Base-by-base conservation (phyloP, 92 coral and sea anemone species). In the Palythoa caribaeorum region DNA sequence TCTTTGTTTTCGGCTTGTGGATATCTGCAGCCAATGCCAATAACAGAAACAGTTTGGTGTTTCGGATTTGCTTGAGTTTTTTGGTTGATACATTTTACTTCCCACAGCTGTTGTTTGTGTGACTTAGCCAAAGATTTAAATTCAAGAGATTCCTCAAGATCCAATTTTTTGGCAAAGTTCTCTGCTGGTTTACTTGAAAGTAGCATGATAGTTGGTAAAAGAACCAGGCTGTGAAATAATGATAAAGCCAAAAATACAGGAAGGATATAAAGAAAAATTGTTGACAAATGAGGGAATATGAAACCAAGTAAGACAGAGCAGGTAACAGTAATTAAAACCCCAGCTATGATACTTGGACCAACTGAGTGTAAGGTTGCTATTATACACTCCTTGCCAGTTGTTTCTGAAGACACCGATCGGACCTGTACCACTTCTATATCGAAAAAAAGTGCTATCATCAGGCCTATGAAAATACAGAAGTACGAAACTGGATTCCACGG, bases 21-120 rank as follows among this genome's bases (percentile, higher is more conserved):
- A 76, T 93, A 96, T 9, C 96, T 80, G 79, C 99, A 94, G 69
- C 95, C 85, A 6, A 96, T 92, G 7, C 98, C 98, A 20, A 96
- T 89, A 14, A 94, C 80, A 1, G 98, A 88, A 35, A 93, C 79
- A 79, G 90, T 87, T 55, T 55, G 44, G 83, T 16, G 38, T 15
- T 62, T 62, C 35, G 6, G 48, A 9, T 79, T 54, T 15, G 8
- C 36, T 2, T 1, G 15, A 35, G 51, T 3, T 73, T 73, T 37
- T 17, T 12, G 72, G 38, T 28, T 3, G 15, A 60, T 38, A 50
- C 52, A 51, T 4, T 69, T 16, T 54, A 54, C 59, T 71, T 57
- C 28, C 83, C 60, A 70, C 39, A 68, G 8, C 39, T 19, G 63
- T 52, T 71, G 72, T 13, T 75, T 73, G 15, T 57, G 70, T 9